Evolutionary conservation across 1,140 invertebrate species (phyloP), one percentile per base, ranked within the genome.

Genomic region (Drosophila repletoides): DNA sequence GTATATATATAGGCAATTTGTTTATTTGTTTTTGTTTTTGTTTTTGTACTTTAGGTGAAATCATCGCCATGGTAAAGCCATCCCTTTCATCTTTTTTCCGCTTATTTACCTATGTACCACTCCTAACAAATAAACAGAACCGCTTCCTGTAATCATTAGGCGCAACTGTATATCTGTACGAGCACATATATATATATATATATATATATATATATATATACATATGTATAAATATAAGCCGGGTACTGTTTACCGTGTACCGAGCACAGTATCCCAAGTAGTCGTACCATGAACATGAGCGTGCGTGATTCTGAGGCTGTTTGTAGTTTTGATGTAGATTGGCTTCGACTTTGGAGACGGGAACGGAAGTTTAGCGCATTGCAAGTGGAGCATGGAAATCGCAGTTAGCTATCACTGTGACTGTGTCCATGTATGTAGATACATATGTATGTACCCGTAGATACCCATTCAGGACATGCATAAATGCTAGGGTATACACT

Each of bases 261-360:
- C 14, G 5, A 5, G n/a, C 34, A 5, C 7, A 9, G 2, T 10
- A 31, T 7, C 24, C 48, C 9, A 19, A 2, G 2, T 14, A 26
- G 15, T 19, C 15, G 36, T 9, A 28, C 14, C 28, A 12, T 49
- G 22, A 26, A 12, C 12, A 4, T 36, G n/a, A 21, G 21, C 12
- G 55, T 66, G 60, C 69, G 53, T 66, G 69, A 72, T 53, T 66
- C 61, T 21, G 38, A 24, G 48, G 45, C 55, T 73, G 69, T 72
- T 65, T 72, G 66, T 38, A 75, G 72, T 65, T 58, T n/a, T 76
- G 73, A 76, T 51, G 60, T 38, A 71, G 60, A 76, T 76, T 76
- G 72, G 59, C 73, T 55, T 49, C 15, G 64, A 46, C 56, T 63
- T 26, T 22, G 52, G 53, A 58, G 29, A 36, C 46, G 29, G 24